phyloP scores from a whole-genome alignment of 2,113 vertebrate species.

The Lophura nycthemera region DNA sequence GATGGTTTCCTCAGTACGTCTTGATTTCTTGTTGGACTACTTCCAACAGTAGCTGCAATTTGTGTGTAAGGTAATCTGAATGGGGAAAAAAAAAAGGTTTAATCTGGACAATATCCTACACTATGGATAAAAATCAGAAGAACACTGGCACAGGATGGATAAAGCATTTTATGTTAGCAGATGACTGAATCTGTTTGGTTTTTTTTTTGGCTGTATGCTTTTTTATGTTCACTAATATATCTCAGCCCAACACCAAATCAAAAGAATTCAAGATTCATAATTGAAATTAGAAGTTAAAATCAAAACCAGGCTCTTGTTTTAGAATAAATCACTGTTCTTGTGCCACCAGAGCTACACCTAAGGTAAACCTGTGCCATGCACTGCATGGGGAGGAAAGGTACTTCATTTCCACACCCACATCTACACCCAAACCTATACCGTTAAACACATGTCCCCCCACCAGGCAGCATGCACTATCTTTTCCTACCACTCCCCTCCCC shows the following conservation, averaged over 20 bases:
- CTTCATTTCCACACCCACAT: not conserved
- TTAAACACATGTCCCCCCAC: not conserved
- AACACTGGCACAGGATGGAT: not conserved
- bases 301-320: not conserved
- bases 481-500: not conserved
- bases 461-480: not conserved
- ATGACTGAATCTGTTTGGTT: not conserved
- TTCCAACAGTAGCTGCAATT: constrained; percentile 77
- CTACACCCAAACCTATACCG: not conserved
- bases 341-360: not conserved
- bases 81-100: not conserved
- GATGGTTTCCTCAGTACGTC: constrained; percentile 68
- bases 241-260: not conserved
- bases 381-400: not conserved
- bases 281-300: not conserved
- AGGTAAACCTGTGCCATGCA: not conserved
- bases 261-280: not conserved
- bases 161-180: not conserved
- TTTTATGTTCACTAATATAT: not conserved
- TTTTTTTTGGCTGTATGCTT: not conserved
- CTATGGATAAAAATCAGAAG: not conserved
- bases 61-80: constrained; percentile 73
- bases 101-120: not conserved
- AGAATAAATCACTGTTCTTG: not conserved
- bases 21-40: constrained; percentile 77